These are phyloP conservation scores for Lipotes vexillifer DNA, from an alignment of 2,113 vertebrate genomes.

Conservation along the genomic window DNA sequence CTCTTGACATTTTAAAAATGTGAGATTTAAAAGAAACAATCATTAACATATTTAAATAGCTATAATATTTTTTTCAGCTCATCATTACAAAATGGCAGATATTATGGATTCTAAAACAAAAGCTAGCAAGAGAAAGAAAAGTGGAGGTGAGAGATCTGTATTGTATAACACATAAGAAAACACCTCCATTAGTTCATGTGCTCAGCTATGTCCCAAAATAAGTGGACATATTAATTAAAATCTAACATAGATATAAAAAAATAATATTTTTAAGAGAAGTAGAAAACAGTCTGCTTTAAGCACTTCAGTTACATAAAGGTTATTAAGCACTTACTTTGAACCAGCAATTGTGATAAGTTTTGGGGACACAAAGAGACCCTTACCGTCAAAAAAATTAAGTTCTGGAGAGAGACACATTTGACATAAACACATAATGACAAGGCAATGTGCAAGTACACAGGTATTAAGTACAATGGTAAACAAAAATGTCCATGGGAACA, in stretches of 20 bases:
- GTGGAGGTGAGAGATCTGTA: not conserved
- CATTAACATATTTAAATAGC: not conserved
- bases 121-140: not conserved
- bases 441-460: not conserved
- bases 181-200: not conserved
- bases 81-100: not conserved
- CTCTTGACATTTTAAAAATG: not conserved
- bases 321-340: not conserved
- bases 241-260: not conserved
- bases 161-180: not conserved
- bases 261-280: not conserved
- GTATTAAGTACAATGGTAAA: not conserved
- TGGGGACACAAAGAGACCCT: not conserved
- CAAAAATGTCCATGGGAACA: not conserved
- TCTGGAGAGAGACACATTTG: not conserved
- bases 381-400: not conserved
- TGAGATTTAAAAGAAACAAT: not conserved
- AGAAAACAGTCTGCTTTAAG: not conserved
- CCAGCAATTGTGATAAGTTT: not conserved
- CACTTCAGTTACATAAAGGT: not conserved
- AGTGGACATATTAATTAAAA: not conserved
- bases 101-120: not conserved
- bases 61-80: not conserved
- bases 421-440: not conserved
- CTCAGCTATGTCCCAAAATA: not conserved